These are phyloP conservation scores for Lasioglossum vierecki DNA, from an alignment of 2,888 invertebrate species.

Conservation along the genomic window DNA sequence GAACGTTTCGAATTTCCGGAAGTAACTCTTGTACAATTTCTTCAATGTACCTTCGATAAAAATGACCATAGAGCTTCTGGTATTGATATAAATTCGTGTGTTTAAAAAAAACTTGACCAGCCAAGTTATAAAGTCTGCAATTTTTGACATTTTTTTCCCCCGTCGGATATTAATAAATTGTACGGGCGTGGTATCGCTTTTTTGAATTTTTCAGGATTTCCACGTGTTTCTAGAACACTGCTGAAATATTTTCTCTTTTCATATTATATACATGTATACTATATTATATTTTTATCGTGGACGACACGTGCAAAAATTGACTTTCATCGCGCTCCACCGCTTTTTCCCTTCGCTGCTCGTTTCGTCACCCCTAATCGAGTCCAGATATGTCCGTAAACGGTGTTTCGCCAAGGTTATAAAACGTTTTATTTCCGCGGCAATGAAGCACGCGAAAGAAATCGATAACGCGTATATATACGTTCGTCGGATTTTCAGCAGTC, in stretches of 20 bases:
- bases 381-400: conserved; percentile 12
- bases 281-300: conserved; percentile 3
- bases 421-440: conserved; percentile 28
- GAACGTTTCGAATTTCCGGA: background rate
- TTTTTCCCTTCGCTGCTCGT: conserved; percentile 12
- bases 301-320: conserved; percentile 17
- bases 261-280: background rate
- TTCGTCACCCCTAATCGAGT: conserved; percentile 27
- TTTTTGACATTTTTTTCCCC: background rate
- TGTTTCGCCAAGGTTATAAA: conserved; percentile 23
- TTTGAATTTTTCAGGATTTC: background rate
- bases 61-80: background rate
- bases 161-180: background rate
- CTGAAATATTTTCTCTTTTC: background rate
- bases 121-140: background rate
- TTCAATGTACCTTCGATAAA: background rate
- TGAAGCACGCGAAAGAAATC: conserved; percentile 22
- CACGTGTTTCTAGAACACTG: background rate
- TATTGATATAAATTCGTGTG: background rate
- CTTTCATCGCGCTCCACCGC: conserved; percentile 11
- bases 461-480: background rate
- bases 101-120: background rate
- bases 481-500: conserved; percentile 28
- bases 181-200: too few relatives aligned
- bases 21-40: background rate